Base-by-base conservation (phyloP, 2,888 invertebrate species). In the Cryptocheilus praepositus region DNA sequence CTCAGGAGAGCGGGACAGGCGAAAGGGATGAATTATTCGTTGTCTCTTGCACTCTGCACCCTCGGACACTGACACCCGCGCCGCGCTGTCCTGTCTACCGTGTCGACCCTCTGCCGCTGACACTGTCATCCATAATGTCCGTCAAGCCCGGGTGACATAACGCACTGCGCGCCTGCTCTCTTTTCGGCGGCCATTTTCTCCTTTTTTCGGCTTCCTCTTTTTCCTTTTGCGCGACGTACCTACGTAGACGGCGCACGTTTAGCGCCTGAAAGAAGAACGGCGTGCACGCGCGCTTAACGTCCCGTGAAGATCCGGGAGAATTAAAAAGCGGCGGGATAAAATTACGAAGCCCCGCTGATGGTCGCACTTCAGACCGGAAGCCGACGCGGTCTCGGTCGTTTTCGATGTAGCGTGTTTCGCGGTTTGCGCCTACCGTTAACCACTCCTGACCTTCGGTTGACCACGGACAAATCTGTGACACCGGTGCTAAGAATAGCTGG, bases 11-110 rank as follows among this genome's bases (percentile, higher is more conserved):
- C n/a, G 49, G 46, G 62, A 46, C 36, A 36, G 36, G 36, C 36
- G 54, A 52, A 60, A 71, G 80, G 83, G 83, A 88, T 88, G 85
- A 88, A 88, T 88, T 87, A 88, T 87, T 86, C 80, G 83, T 85
- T 85, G 84, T 86, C 86, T 84, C 83, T 69, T 83, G 80, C 85
- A 85, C 84, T 81, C 81, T 77, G 81, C 77, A 76, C 76, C 79
- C 80, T 66, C 73, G 76, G 81, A 74, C 81, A 79, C 81, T 79
- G 84, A 81, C 77, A 75, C 79, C 36, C 74, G 70, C 75, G 69
- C 73, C 73, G 70, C 73, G 67, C 73, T 74, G 77, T 68, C 73
- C 78, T 73, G 78, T 73, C 75, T 74, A 59, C 66, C 71, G 65
- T 70, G 74, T 61, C 76, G 60, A 71, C 73, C 75, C 73, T 74